phyloP scores from a whole-genome alignment of 2,113 vertebrate species.

The Lamprologus callipterus region DNA sequence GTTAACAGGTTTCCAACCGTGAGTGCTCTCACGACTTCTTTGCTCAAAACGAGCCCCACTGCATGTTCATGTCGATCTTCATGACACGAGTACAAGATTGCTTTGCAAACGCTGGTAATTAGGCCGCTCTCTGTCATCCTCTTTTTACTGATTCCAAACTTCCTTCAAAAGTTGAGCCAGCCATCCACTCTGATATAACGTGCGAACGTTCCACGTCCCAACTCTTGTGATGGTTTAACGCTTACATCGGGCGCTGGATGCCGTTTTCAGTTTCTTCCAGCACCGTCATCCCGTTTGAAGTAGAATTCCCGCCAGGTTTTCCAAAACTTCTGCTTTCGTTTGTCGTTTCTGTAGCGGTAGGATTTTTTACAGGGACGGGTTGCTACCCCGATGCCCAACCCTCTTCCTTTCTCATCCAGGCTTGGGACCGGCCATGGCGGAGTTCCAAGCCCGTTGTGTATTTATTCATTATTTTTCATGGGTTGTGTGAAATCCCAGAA shows the following conservation, averaged over 20 bases:
- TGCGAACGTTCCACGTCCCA: background rate
- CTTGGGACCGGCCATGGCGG: background rate
- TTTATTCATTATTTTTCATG: background rate
- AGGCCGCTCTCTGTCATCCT: fast-evolving
- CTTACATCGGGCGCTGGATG: background rate
- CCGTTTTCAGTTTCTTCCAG: background rate
- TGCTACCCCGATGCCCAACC: background rate
- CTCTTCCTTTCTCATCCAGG: background rate
- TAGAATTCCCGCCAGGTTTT: background rate
- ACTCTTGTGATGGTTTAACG: background rate
- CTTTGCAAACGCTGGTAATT: background rate
- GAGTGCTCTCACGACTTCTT: background rate
- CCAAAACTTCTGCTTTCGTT: background rate
- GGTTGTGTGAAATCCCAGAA: background rate
- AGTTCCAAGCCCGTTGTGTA: background rate
- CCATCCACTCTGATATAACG: background rate
- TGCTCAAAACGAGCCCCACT: background rate
- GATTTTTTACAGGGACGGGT: background rate
- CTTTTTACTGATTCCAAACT: background rate
- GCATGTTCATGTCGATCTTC: background rate
- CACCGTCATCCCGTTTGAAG: background rate
- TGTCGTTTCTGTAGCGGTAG: background rate
- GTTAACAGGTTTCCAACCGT: background rate
- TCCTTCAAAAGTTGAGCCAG: background rate
- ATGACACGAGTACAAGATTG: background rate